These are phyloP conservation scores for Elymnias hypermnestra DNA, from an alignment of 1,140 invertebrate species.

Conservation along the genomic window DNA sequence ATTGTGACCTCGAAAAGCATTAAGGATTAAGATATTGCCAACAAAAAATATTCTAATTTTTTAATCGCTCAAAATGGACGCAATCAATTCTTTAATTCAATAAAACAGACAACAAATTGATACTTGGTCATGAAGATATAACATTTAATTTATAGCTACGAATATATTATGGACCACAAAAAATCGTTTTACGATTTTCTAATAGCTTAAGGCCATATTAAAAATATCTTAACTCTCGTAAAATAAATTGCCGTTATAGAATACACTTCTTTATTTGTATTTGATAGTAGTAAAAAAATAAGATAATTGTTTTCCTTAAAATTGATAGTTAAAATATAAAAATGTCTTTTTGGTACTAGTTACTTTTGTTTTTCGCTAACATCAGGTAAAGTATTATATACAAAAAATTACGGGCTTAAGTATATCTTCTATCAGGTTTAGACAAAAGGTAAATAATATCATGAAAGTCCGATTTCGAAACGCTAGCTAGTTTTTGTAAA, in stretches of 20 bases:
- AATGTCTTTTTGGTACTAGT: too few species aligned
- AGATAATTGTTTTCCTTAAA: too few species aligned
- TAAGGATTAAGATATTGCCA: not conserved
- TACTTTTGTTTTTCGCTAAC: too few species aligned
- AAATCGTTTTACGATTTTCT: slow-evolving; percentile 9
- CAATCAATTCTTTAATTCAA: slow-evolving; percentile 9
- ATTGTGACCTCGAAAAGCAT: slow-evolving; percentile 1
- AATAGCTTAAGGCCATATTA: slow-evolving; percentile 15
- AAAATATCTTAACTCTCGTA: not conserved
- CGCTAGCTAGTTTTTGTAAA: too few species aligned
- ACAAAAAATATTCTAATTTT: not conserved
- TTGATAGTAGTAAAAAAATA: too few species aligned
- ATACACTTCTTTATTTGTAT: too few species aligned
- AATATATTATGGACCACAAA: slow-evolving; percentile 7
- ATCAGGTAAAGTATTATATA: too few species aligned
- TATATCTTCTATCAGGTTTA: too few species aligned
- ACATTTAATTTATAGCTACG: slow-evolving; percentile 7
- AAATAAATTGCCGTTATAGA: not conserved
- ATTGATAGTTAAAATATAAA: too few species aligned
- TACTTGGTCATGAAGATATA: slow-evolving; percentile 5
- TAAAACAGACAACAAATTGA: slow-evolving; percentile 11
- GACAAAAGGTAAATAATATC: too few species aligned
- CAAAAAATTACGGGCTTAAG: too few species aligned
- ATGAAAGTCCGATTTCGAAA: too few species aligned
- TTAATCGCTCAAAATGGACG: not conserved